phyloP scores from a whole-genome alignment of 2,797 vertebrate genomes.

The Eospalax fontanierii region DNA sequence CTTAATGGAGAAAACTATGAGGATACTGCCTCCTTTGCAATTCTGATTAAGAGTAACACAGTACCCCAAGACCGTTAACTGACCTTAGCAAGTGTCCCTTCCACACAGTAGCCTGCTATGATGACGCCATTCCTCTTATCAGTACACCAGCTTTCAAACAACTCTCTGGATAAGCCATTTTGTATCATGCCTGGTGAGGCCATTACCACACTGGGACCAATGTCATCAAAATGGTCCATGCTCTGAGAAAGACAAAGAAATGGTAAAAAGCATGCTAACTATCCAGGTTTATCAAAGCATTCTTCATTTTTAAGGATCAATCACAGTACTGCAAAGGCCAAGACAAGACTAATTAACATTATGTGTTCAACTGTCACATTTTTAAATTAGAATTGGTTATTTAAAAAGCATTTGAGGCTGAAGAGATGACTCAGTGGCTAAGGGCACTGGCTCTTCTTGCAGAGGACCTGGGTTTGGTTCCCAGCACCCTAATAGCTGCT shows the following conservation, averaged over 20 bases:
- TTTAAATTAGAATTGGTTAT: background rate
- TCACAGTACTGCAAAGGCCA: background rate
- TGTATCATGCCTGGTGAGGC: conserved; percentile 99
- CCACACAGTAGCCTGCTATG: conserved; percentile 98
- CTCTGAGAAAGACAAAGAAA: conserved; percentile 90
- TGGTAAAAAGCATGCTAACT: background rate
- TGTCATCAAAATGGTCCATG: conserved; percentile 99
- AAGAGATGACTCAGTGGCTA: no score
- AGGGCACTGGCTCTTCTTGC: no score
- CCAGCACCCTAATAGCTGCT: no score
- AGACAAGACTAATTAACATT: background rate
- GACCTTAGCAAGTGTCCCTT: conserved; percentile 98
- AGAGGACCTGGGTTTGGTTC: no score
- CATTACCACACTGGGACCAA: conserved; percentile 98
- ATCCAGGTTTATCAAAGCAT: background rate
- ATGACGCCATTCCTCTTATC: conserved; percentile 99
- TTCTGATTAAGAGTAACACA: background rate
- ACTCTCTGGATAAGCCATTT: conserved; percentile 96
- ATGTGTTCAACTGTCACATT: background rate
- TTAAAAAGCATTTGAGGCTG: no score
- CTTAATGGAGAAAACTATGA: background rate
- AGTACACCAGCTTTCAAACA: conserved; percentile 99
- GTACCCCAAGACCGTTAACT: conserved; percentile 11
- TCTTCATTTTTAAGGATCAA: background rate
- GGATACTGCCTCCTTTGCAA: background rate